Conservation (phyloP, 2,113 vertebrate genomes). For the Willisornis vidua region DNA sequence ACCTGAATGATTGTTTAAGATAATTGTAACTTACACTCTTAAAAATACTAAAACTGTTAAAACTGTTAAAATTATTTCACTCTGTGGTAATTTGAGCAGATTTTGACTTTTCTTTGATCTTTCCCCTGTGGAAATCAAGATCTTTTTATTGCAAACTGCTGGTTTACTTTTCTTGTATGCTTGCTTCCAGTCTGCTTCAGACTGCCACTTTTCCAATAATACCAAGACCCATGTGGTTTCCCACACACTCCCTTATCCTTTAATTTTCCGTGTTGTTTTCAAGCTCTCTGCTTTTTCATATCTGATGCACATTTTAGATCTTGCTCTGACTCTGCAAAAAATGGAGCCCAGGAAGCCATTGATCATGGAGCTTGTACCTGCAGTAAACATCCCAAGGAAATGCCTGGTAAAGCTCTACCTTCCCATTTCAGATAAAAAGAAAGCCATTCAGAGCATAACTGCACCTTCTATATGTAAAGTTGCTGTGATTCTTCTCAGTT, state of each 20-base stretch:
- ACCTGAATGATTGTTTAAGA: background rate
- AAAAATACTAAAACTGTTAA: background rate
- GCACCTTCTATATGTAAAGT: background rate
- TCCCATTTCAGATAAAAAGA: background rate
- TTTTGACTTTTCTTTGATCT: background rate
- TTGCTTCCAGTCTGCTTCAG: background rate
- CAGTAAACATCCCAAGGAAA: background rate
- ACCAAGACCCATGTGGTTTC: background rate
- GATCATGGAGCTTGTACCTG: background rate
- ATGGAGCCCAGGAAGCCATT: background rate
- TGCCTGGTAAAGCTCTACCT: background rate
- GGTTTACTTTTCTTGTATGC: background rate
- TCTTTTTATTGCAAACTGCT: background rate
- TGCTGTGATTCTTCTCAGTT: background rate
- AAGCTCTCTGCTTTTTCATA: background rate
- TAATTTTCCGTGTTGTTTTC: background rate
- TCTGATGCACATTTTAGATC: background rate
- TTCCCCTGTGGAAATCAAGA: background rate
- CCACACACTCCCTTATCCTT: background rate
- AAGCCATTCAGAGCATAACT: background rate
- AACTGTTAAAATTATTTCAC: background rate
- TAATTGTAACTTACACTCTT: background rate
- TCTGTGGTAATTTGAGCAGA: background rate
- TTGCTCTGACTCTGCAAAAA: background rate
- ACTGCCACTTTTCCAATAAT: background rate